phyloP scores from a whole-genome alignment of 2,113 vertebrate species.

The Hippocampus abdominalis region DNA sequence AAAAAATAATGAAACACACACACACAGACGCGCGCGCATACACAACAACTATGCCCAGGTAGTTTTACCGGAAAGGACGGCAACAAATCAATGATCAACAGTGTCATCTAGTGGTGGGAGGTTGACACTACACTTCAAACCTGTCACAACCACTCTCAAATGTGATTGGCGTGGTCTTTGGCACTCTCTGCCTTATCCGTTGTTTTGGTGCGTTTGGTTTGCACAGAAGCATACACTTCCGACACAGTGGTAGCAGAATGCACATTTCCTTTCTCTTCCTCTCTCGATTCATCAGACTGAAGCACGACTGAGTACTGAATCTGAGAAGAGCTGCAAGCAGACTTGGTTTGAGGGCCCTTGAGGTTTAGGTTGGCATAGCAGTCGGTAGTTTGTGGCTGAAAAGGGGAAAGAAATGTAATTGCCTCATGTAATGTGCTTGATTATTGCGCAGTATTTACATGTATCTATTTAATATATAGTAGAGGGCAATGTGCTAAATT shows the following conservation, averaged over 20 bases:
- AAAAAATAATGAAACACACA: no score
- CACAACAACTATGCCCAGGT: neutral
- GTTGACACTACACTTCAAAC: neutral
- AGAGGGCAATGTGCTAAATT: neutral
- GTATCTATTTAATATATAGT: no score
- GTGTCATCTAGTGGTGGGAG: conserved; percentile 38
- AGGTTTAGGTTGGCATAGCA: conserved; percentile 72
- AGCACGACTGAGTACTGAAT: conserved; percentile 57
- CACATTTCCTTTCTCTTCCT: conserved; percentile 17
- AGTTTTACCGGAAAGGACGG: neutral
- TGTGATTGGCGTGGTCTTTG: conserved; percentile 67
- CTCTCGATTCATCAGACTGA: conserved; percentile 22
- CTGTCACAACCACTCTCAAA: conserved; percentile 33
- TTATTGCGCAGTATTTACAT: neutral
- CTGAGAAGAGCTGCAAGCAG: conserved; percentile 48
- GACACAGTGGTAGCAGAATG: conserved; percentile 46
- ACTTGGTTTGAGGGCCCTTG: conserved; percentile 52
- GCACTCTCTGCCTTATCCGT: conserved; percentile 25
- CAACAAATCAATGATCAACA: conserved; percentile 10
- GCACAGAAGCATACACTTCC: conserved; percentile 71
- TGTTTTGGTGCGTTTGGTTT: conserved; percentile 56
- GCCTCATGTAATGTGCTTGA: neutral
- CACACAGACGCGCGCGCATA: no score
- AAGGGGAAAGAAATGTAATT: neutral
- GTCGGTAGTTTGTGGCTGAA: conserved; percentile 51